These are phyloP conservation scores for Odontesthes bonariensis DNA, from an alignment of 2,113 vertebrate genomes.

Conservation along the genomic window DNA sequence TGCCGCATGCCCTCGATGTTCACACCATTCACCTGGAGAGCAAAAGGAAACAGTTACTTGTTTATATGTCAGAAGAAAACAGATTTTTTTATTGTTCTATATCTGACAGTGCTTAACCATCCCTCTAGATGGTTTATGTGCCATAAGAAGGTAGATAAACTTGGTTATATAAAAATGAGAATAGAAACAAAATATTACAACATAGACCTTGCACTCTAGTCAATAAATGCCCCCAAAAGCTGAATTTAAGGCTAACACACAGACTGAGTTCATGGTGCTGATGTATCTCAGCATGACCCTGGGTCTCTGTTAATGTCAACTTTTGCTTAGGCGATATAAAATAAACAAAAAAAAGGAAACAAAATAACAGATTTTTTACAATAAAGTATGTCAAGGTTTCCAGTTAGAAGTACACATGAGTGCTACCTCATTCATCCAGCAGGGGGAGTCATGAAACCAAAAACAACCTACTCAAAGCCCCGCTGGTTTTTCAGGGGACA, in stretches of 20 bases:
- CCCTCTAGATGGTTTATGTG: too few relatives aligned
- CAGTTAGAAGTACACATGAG: background rate
- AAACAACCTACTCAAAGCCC: background rate
- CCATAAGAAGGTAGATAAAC: background rate
- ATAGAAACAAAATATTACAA: background rate
- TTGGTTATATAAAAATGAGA: background rate
- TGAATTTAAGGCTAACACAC: background rate
- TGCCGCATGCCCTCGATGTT: slow-evolving; percentile 94
- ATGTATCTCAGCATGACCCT: too few relatives aligned
- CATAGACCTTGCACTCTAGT: background rate
- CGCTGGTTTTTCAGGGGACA: background rate
- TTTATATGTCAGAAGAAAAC: background rate
- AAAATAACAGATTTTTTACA: background rate
- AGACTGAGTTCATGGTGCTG: too few relatives aligned
- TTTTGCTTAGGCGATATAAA: background rate
- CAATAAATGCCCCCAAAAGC: background rate
- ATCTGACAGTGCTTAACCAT: background rate
- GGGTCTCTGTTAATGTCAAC: too few relatives aligned
- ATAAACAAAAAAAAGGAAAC: background rate
- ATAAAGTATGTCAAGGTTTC: background rate
- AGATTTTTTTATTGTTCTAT: background rate
- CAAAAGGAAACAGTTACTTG: background rate
- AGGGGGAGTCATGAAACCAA: slow-evolving; percentile 51
- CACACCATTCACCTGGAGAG: slow-evolving; percentile 90
- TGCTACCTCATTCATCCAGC: slow-evolving; percentile 30